These are phyloP conservation scores for Pachymerium ferrugineum DNA, from an alignment of 2,888 invertebrate species.

Conservation along the genomic window DNA sequence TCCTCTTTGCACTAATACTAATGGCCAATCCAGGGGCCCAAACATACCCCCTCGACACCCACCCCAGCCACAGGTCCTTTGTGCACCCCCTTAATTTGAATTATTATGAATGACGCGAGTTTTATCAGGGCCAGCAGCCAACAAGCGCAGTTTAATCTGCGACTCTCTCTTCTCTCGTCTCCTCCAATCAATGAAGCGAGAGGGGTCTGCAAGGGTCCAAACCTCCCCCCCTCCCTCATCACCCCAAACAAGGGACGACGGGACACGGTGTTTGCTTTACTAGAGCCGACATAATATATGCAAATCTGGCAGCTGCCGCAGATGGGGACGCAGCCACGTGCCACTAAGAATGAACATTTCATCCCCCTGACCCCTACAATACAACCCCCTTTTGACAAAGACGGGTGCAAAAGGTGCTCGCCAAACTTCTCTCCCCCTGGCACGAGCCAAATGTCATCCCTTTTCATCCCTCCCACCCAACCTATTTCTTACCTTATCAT, in stretches of 20 bases:
- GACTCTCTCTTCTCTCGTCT: slow-evolving; percentile 11
- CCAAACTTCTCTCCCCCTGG: background rate
- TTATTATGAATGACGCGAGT: slow-evolving; percentile 30
- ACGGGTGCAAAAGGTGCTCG: slow-evolving; percentile 12
- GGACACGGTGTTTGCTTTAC: slow-evolving; percentile 30
- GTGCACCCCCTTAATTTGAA: slow-evolving; percentile 33
- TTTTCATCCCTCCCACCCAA: background rate
- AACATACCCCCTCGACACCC: background rate
- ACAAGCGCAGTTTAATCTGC: slow-evolving; percentile 33
- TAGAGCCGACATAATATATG: slow-evolving; percentile 31
- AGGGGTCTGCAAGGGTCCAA: background rate
- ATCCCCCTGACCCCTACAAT: background rate
- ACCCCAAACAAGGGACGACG: background rate
- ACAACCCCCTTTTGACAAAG: background rate
- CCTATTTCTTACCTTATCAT: too few relatives aligned
- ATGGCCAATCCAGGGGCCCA: slow-evolving; percentile 23
- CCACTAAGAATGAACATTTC: slow-evolving; percentile 13
- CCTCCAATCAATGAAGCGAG: slow-evolving; percentile 32
- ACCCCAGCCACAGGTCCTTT: slow-evolving; percentile 30
- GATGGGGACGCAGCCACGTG: slow-evolving; percentile 29
- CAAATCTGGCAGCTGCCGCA: slow-evolving; percentile 34
- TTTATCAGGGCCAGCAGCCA: slow-evolving; percentile 32
- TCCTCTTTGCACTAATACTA: slow-evolving; percentile 13
- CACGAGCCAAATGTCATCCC: slow-evolving; percentile 19
- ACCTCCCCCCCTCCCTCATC: background rate